phyloP scores from a whole-genome alignment of 2,888 invertebrate species.

The Drosophila leonis region DNA sequence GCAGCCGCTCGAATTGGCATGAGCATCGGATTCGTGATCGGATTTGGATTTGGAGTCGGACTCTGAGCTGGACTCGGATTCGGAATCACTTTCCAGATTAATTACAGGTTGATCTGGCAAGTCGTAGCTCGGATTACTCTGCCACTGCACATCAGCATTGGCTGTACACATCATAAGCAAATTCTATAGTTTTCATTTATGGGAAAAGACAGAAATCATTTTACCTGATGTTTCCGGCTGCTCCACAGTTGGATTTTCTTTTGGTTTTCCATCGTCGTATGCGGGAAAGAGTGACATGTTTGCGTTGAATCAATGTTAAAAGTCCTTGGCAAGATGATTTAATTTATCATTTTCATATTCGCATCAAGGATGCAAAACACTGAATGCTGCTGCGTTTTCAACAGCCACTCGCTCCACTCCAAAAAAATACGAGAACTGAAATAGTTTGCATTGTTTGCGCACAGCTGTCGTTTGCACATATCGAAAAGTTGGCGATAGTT shows the following conservation, averaged over 20 bases:
- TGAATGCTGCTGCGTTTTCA: slow-evolving; percentile 1
- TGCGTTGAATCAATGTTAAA: background rate
- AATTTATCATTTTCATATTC: background rate
- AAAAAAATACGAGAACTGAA: background rate
- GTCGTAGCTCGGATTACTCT: slow-evolving; percentile 30
- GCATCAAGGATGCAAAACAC: background rate
- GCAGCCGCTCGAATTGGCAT: background rate
- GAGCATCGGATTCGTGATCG: background rate
- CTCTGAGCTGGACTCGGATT: background rate
- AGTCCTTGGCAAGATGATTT: background rate
- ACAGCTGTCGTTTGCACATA: background rate
- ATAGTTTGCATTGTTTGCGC: background rate
- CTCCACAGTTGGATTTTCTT: background rate
- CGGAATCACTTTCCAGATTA: background rate
- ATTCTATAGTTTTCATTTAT: background rate
- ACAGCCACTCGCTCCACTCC: background rate
- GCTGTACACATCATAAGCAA: background rate
- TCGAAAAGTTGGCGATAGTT: background rate
- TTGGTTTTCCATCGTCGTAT: slow-evolving; percentile 19
- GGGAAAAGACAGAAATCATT: accelerated
- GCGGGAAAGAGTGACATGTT: slow-evolving; percentile 61
- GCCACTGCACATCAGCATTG: slow-evolving; percentile 16
- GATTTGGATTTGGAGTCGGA: background rate
- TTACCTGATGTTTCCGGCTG: slow-evolving; percentile 5
- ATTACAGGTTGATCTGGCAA: background rate